Base-by-base conservation (phyloP, 2,888 invertebrate genomes). In the Cryptus armator region DNA sequence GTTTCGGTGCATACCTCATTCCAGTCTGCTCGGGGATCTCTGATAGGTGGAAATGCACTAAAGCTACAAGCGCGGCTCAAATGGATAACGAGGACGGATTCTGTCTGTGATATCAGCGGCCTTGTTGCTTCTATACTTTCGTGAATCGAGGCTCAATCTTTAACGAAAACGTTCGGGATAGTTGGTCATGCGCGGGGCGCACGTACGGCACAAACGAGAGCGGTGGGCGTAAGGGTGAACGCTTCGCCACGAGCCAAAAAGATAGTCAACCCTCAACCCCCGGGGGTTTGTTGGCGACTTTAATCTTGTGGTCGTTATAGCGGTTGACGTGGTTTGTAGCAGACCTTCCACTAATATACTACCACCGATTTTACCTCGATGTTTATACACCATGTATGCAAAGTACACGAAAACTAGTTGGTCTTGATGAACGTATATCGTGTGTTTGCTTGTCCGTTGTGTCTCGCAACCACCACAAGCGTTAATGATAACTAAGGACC, bases 221-320 rank as follows among this genome's bases (percentile, higher is more conserved):
- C 32, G 59, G n/a, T 14, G 32, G 10, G n/a, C 14, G 29, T n/a
- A 10, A 14, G 29, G 59, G 14, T 32, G 59, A 62, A 14, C 24
- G n/a, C 59, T 14, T 32, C 29, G 32, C 44, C 68, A 75, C 37
- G 64, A 72, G 67, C 77, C 72, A 83, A 72, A 83, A 84, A 84
- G 75, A 82, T 79, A 71, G 72, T 46, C 62, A 43, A 62, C 24
- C 24, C 24, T 24, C 19, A 19, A 43, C 29, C 37, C 29, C 14
- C n/a, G 29, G 59, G 32, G 29, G 24, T 62, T 62, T 32, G 32
- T 56, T 32, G 43, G 51, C 62, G 56, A 85, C 75, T 85, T 85
- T 79, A 85, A 82, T 79, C 78, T 82, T 71, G 37, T 74, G 51
- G 67, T 59, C 19, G 68, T 37, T 76, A 51, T 24, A 74, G 68